phyloP scores from a whole-genome alignment of 2,888 invertebrate species.

The Calephelis perditalis region DNA sequence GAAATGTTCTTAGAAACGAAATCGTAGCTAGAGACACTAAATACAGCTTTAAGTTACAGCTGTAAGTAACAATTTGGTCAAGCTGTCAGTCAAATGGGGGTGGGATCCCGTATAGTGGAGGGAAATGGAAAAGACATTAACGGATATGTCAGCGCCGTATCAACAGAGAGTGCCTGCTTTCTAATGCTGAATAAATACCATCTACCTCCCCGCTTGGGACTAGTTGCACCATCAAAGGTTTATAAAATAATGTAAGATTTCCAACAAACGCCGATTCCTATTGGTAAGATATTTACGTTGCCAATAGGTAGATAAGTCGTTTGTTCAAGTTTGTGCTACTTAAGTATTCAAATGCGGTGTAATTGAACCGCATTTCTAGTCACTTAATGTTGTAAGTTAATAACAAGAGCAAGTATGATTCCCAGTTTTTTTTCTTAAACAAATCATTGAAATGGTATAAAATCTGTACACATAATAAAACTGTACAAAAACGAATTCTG shows the following conservation, averaged over 20 bases:
- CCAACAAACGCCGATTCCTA: no score
- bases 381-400: no score
- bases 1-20: background rate
- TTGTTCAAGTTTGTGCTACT: no score
- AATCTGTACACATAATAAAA: conserved; percentile 20
- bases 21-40: conserved; percentile 6
- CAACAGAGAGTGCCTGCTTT: conserved; percentile 72
- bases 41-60: conserved; percentile 22
- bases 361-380: no score
- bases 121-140: conserved; percentile 78
- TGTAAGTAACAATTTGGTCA: conserved; percentile 51
- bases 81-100: conserved; percentile 46
- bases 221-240: conserved; percentile 37
- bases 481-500: conserved; percentile 19
- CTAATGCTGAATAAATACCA: conserved; percentile 74
- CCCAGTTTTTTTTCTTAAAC: no score
- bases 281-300: no score
- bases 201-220: conserved; percentile 52
- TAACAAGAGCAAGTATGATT: no score
- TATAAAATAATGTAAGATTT: background rate
- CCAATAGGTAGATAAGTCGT: no score
- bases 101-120: conserved; percentile 47
- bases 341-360: no score
- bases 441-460: no score
- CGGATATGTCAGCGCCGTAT: conserved; percentile 75